Conservation (phyloP, 2,797 vertebrate genomes). For the Dicrostonyx torquatus region DNA sequence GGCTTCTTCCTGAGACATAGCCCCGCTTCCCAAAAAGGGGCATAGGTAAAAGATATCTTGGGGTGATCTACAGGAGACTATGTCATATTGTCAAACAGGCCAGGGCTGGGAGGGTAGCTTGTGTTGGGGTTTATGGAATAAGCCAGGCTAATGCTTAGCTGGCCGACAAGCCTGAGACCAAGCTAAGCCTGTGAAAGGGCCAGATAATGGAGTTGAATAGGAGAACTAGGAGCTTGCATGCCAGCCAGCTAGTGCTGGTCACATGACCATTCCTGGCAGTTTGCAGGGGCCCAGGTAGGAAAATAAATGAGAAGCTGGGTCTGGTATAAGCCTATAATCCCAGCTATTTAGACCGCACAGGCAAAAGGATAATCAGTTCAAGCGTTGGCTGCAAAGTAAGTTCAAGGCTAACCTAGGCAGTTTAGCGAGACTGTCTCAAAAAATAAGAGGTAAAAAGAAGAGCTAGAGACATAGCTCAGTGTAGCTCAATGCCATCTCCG, state of each 20-base stretch:
- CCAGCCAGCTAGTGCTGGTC: rapidly evolving
- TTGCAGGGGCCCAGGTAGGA: neutral
- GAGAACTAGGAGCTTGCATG: neutral
- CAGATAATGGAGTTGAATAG: neutral
- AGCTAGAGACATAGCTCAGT: neutral
- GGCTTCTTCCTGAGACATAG: neutral
- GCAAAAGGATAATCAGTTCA: neutral
- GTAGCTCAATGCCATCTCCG: neutral
- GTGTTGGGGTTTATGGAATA: neutral
- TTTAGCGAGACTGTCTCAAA: neutral
- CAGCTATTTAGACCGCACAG: neutral
- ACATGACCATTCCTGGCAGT: neutral
- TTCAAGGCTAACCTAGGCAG: neutral
- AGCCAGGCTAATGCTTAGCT: neutral
- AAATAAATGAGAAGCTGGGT: neutral
- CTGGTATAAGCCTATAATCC: neutral
- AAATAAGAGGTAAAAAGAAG: neutral
- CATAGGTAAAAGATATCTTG: neutral
- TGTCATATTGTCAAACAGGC: neutral
- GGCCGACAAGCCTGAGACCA: neutral
- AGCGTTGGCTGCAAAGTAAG: neutral
- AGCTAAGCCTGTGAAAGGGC: too few relatives aligned
- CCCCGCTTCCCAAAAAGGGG: neutral
- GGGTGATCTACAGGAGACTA: neutral
- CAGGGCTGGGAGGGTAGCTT: neutral